Conservation (phyloP, 53 echinoderm and acorn worm genomes). For the Pentamera pediparva region DNA sequence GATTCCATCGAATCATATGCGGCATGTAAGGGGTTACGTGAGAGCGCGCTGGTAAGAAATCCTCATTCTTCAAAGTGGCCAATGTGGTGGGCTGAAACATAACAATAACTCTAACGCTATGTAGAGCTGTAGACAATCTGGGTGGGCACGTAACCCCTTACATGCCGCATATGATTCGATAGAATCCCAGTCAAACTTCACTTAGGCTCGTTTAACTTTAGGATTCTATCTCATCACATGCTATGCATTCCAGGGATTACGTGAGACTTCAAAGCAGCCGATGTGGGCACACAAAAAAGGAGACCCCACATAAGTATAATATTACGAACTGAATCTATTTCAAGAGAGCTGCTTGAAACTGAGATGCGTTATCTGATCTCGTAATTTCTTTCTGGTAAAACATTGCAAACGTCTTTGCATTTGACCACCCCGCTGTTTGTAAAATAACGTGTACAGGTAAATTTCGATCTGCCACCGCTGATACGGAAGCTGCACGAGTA, state of each 20-base stretch:
- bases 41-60: neutral
- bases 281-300: neutral
- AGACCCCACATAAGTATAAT: neutral
- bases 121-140: neutral
- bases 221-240: neutral
- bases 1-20: neutral
- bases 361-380: neutral
- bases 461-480: neutral
- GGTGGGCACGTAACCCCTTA: constrained; percentile 1
- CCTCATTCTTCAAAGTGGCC: neutral
- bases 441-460: neutral
- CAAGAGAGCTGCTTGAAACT: neutral
- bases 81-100: neutral
- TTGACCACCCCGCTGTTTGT: neutral
- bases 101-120: neutral
- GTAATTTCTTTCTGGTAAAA: neutral
- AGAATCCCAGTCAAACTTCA: constrained; percentile 7
- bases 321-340: neutral
- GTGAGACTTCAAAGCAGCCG: constrained; percentile 3
- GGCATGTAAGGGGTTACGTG: neutral
- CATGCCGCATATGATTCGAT: neutral
- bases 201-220: neutral
- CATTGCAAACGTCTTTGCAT: neutral
- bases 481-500: neutral
- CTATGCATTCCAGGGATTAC: neutral